These are phyloP conservation scores for Eremophila alpestris DNA, from an alignment of 2,797 vertebrate species.

Conservation along the genomic window DNA sequence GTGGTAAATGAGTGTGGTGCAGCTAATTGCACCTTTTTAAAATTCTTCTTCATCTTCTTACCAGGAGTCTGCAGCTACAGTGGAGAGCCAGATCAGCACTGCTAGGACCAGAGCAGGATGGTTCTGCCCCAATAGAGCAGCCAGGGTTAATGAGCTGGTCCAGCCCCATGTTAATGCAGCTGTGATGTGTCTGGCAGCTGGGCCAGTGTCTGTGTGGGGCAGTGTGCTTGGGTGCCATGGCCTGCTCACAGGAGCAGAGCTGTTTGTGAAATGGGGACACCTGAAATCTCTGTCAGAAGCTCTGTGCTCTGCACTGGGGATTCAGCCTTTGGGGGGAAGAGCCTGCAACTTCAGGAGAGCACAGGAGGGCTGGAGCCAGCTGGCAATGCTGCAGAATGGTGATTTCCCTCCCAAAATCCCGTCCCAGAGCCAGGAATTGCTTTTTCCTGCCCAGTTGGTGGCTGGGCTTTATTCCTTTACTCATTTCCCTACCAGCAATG, in stretches of 20 bases:
- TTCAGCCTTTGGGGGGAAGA: neutral
- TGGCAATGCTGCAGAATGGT: neutral
- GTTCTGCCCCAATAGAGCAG: neutral
- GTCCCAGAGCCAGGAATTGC: neutral
- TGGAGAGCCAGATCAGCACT: neutral
- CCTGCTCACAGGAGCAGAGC: neutral
- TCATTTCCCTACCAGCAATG: neutral
- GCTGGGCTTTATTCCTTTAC: neutral
- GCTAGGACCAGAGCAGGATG: neutral
- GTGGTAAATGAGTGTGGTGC: neutral
- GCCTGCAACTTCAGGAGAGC: neutral
- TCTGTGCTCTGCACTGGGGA: neutral
- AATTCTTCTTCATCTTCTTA: neutral
- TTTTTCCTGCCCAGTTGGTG: neutral
- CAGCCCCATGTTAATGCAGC: neutral
- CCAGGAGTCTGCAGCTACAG: neutral
- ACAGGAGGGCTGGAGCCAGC: neutral
- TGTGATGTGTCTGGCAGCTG: neutral
- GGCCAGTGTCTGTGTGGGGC: neutral
- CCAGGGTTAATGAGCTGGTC: neutral
- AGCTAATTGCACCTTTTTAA: neutral
- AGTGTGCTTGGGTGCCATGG: neutral
- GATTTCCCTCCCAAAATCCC: neutral
- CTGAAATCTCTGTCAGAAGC: neutral
- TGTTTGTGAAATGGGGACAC: neutral